Conservation (phyloP, 1,140 invertebrate species). For the Tribolium castaneum region DNA sequence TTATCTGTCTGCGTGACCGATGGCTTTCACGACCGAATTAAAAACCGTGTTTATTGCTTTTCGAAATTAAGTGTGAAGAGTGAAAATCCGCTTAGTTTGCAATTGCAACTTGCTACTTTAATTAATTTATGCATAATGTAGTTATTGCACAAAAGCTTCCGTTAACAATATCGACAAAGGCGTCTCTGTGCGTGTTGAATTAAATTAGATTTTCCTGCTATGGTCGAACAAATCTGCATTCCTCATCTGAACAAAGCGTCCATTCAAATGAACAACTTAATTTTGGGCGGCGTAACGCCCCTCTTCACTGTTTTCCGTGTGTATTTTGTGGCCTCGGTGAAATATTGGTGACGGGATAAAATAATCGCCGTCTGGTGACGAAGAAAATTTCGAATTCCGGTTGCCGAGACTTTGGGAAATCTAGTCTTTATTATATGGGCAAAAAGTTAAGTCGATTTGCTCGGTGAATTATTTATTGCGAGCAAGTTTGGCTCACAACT, state of each 20-base stretch:
- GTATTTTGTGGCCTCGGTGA: not conserved
- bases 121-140: conserved; percentile 24
- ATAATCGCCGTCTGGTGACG: not conserved
- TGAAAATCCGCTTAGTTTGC: not conserved
- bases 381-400: not conserved
- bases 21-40: not conserved
- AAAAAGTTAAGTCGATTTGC: not conserved
- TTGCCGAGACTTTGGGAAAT: not conserved
- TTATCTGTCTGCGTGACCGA: not conserved
- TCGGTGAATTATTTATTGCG: not conserved
- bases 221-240: conserved; percentile 29
- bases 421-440: not conserved
- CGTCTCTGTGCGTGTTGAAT: conserved; percentile 34
- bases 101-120: not conserved
- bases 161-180: conserved; percentile 32
- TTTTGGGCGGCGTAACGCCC: not conserved
- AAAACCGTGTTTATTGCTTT: not conserved
- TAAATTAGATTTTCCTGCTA: conserved; percentile 33
- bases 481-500: not conserved
- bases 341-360: not conserved
- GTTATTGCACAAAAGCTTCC: conserved; percentile 24
- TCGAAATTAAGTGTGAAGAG: not conserved
- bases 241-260: conserved; percentile 18
- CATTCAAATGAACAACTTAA: conserved; percentile 26
- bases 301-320: not conserved